Base-by-base conservation (phyloP, 2,113 vertebrate species). In the Geococcyx californianus region DNA sequence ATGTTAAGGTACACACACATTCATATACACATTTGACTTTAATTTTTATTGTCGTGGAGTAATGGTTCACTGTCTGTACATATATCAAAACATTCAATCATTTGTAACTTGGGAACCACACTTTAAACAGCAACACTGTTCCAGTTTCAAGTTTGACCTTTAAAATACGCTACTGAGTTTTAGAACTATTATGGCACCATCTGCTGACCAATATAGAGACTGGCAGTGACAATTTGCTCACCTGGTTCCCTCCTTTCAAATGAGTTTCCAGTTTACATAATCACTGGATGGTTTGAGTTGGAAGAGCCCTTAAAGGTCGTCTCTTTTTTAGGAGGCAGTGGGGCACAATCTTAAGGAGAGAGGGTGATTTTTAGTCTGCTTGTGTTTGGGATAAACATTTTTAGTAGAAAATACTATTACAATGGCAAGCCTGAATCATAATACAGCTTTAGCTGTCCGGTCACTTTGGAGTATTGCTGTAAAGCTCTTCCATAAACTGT, bases 171-270 rank as follows among this genome's bases (percentile, higher is more conserved):
- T 36, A 0, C 47, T 64, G 76, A 17, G n/a, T 67, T 94, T 79
- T 76, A 68, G 86, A 68, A 23, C 68, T 95, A 24, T 91, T 90
- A 55, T 64, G 83, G 93, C 90, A 95, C 89, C 93, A 97, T 96
- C 96, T 97, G 90, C 93, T 88, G 91, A 87, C 77, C 59, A 20
- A 13, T 34, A 11, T 16, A 36, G 60, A 70, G 63, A 34, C 42
- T 80, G 84, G 54, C 47, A 63, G 3, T 55, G 55, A 21, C 54
- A 58, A 19, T 58, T 31, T 88, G 55, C 70, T 95, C 51, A 79
- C 79, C 74, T 84, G 28, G 18, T 31, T 68, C 3, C 31, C 25
- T 81, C 33, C 20, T 25, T 33, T 12, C 17, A 26, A 64, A 45
- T 17, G 12, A 58, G 4, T 10, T 84, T 55, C 36, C 16, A 56